Base-by-base conservation (phyloP, 2,113 vertebrate genomes). In the Erythrolamprus reginae region DNA sequence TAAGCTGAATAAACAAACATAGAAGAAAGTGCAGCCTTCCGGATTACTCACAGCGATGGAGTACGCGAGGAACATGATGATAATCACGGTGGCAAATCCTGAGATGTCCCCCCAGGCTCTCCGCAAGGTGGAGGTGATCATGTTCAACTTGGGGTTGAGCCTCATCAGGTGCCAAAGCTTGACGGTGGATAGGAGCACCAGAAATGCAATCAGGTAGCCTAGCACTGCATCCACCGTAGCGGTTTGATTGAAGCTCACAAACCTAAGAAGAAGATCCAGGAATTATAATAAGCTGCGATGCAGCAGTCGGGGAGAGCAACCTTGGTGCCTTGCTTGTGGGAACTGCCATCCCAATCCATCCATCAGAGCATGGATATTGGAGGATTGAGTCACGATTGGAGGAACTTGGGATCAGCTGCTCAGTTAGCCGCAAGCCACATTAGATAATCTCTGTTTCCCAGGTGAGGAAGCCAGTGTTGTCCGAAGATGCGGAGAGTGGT, bases 101-200 rank as follows among this genome's bases (percentile, higher is more conserved):
- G 98, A 98, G 95, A 99, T 99, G 94, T 99, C 98, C 10, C 98
- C 98, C 99, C 98, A 99, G 38, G 99, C 98, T 70, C 97, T 96
- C 94, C 96, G 95, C 70, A 99, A 96, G 0, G 98, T 98, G 24
- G 98, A 97, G 7, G 98, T 99, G 96, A 99, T 99, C 98, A 99
- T 98, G 96, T 98, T 97, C 82, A 99, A 96, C 91, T 99, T 99
- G 65, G 98, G 98, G 94, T 99, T 99, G 93, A 99, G 95, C 94
- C 99, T 98, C 96, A 99, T 96, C 91, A 99, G 98, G 92, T 99
- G 98, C 98, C 99, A 99, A 92, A 99, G 96, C 94, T 99, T 99
- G 93, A 99, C 95, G 1, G 98, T 99, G 92, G 98, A 98, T 93
- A 99, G 96, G 84, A 99, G 97, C 86, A 99, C 98, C 91, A 99